Evolutionary conservation across 2,113 vertebrate species (phyloP).

Genomic region (Gymnogyps californianus): DNA sequence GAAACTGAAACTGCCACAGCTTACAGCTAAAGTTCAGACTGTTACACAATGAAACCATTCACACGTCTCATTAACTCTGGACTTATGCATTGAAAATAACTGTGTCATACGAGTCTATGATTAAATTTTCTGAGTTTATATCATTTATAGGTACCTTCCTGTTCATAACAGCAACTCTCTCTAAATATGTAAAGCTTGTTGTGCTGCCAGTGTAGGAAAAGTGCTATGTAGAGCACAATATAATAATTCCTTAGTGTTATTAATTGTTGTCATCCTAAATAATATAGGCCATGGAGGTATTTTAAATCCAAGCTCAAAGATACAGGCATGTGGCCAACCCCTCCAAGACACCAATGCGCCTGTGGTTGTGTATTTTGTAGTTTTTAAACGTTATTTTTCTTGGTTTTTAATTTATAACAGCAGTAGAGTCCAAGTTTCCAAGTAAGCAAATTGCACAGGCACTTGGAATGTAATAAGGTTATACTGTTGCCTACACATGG

Average conservation of each 20-base stretch:
- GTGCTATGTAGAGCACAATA: not conserved
- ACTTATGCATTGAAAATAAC: slow-evolving; percentile 36
- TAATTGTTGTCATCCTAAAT: not conserved
- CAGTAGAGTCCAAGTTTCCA: not conserved
- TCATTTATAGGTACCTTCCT: slow-evolving; percentile 8
- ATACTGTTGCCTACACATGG: not conserved
- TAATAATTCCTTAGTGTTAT: not conserved
- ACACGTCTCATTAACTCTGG: slow-evolving; percentile 28
- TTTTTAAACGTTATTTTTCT: not conserved
- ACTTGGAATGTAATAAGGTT: not conserved
- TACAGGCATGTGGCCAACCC: not conserved
- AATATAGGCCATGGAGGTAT: not conserved
- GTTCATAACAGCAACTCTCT: not conserved
- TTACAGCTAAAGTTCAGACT: not conserved
- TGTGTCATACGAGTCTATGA: not conserved
- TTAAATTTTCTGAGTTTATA: slow-evolving; percentile 31
- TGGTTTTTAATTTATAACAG: not conserved
- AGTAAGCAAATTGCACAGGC: not conserved
- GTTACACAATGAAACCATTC: slow-evolving; percentile 47
- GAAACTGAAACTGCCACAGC: not conserved
- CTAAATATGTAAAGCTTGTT: not conserved
- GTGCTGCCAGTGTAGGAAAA: not conserved
- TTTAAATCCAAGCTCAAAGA: not conserved
- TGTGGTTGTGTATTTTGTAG: not conserved
- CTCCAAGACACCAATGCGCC: not conserved